Evolutionary conservation across 2,888 invertebrate genomes (phyloP).

Genomic region (Toxonevra muliebris): DNA sequence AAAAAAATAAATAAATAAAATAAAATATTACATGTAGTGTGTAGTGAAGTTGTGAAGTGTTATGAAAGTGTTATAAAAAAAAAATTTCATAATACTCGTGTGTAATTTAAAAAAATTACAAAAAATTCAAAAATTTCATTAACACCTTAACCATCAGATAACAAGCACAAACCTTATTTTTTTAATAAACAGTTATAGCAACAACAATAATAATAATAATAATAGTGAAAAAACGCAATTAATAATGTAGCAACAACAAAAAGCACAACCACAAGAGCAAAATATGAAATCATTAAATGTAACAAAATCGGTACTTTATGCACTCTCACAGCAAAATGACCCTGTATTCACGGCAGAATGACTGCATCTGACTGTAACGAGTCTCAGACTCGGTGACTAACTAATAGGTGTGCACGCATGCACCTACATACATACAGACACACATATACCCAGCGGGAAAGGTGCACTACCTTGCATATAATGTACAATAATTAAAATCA

Average conservation of each 20-base stretch:
- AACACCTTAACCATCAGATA: neutral
- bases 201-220: neutral
- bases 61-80: constrained; percentile 1
- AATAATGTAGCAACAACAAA: neutral
- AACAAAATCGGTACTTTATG: neutral
- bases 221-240: constrained; percentile 12
- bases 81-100: too few species aligned
- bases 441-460: too few species aligned
- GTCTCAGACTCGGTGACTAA: too few species aligned
- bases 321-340: neutral
- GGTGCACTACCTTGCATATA: too few species aligned
- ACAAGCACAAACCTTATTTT: neutral
- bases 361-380: neutral
- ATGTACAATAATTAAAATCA: too few species aligned
- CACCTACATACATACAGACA: too few species aligned
- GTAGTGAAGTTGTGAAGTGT: neutral
- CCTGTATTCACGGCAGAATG: neutral
- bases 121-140: too few species aligned
- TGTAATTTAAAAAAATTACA: too few species aligned
- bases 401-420: too few species aligned
- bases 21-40: too few species aligned
- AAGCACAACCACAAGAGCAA: neutral
- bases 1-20: neutral
- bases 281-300: neutral
- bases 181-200: constrained; percentile 6